Evolutionary conservation across 1,140 invertebrate species (phyloP), one percentile per base, ranked within the genome.

Genomic region (Camponotus vicinus): DNA sequence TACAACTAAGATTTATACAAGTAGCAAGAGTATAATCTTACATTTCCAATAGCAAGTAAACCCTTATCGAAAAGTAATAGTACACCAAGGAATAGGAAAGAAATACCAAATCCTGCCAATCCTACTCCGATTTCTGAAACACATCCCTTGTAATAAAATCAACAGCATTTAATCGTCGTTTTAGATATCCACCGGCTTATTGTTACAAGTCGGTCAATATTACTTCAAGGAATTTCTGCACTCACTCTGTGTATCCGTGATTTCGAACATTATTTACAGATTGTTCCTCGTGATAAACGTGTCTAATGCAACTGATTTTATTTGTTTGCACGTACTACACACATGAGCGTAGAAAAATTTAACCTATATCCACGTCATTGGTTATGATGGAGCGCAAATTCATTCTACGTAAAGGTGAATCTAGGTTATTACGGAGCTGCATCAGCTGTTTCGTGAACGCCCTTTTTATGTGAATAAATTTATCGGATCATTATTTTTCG

Each of bases 1-100:
- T 71, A 7, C 5, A 15, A 52, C 15, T 52, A 76, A 55, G 15
- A 7, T 40, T 40, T 37, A n/a, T 40, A 18, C 0, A 8, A 27
- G 8, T 18, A 8, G 27, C 37, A 27, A 71, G 55, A 1, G 52
- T 8, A 40, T 32, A 40, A 63, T 9, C 97, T 97, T 97, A 99
- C 99, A 97, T 99, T 99, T 94, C 99, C 99, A 93, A 99, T 99
- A 13, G 99, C 99, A 67, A 99, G 96, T 86, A 99, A 96, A 87
- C 99, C 99, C 95, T 99, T 99, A 95, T 99, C 99, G 96, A 99
- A 99, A 21, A 99, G 96, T 64, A 99, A 95, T 57, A 99, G 91
- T 70, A 99, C 97, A 77, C 99, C 99, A 27, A 99, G 96, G 92
- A 99, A 98, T 27, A 99, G 96, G 93, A 99, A 99, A 67, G 98